Percentiles rank a stretch among this genome's conserved stretches.
Conservation (phyloP, 1,140 invertebrate species). For the Caenorhabditis elegans region DNA sequence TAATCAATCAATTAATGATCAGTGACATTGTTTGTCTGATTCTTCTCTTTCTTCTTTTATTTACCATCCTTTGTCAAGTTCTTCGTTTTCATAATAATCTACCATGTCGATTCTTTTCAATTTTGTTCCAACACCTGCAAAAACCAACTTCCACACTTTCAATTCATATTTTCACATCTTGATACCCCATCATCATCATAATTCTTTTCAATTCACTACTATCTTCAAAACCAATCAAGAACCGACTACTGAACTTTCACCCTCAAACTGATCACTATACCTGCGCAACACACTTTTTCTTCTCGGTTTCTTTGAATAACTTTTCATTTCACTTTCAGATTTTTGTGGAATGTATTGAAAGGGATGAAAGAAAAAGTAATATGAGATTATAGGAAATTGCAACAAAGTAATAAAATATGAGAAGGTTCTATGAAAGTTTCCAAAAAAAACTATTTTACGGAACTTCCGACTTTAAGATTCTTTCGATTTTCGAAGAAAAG, state of each 20-base stretch:
- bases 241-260: constrained; percentile 25
- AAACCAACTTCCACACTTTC: background rate
- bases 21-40: background rate
- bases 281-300: background rate
- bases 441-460: no score
- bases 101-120: no score
- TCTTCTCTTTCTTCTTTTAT: background rate
- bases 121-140: background rate
- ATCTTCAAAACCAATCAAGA: constrained; percentile 25
- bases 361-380: no score
- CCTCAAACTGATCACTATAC: background rate
- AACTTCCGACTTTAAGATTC: no score
- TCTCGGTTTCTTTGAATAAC: background rate
- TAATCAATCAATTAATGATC: constrained; percentile 18
- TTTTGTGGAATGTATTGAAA: no score
- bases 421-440: no score
- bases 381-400: no score
- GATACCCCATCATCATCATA: background rate
- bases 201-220: background rate
- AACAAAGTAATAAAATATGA: no score
- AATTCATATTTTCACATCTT: background rate
- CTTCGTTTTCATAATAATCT: no score
- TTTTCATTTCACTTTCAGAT: background rate
- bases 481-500: no score
- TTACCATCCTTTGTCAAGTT: background rate